Conservation (phyloP, 23 tunicate species). For the Trididemnum nubilum region DNA sequence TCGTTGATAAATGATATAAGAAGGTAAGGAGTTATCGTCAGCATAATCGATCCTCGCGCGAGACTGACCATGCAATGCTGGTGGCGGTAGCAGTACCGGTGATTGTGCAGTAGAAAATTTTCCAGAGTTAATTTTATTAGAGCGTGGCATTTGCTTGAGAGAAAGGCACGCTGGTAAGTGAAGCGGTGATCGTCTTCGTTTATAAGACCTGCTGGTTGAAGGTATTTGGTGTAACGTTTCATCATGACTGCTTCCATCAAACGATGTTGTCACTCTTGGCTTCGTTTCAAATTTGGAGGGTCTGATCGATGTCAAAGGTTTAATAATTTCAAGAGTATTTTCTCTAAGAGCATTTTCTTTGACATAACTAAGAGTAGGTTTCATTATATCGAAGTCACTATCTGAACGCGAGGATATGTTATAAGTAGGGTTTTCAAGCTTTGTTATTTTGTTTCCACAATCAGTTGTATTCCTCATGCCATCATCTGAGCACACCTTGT, state of each 20-base stretch:
- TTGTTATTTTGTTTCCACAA: not conserved
- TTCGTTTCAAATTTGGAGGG: not conserved
- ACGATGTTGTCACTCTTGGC: no score
- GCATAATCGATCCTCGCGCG: not conserved
- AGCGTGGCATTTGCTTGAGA: not conserved
- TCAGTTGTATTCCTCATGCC: no score
- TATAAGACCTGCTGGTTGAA: not conserved
- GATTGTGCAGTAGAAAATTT: not conserved
- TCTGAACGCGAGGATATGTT: not conserved
- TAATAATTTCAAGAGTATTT: no score
- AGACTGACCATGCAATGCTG: not conserved
- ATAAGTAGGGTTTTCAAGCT: not conserved
- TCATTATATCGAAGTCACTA: not conserved
- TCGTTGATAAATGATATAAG: slow-evolving; percentile 8
- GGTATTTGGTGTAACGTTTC: not conserved
- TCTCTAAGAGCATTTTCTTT: not conserved
- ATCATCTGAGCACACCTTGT: not conserved
- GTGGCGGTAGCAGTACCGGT: not conserved
- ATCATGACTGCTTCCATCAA: not conserved
- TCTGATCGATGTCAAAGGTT: not conserved
- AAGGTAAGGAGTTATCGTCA: not conserved
- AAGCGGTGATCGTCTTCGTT: not conserved
- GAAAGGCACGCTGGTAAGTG: not conserved
- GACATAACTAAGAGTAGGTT: not conserved
- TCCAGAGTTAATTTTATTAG: not conserved